phyloP scores from a whole-genome alignment of 1,140 invertebrate genomes.

The Drosophila grimshawi region DNA sequence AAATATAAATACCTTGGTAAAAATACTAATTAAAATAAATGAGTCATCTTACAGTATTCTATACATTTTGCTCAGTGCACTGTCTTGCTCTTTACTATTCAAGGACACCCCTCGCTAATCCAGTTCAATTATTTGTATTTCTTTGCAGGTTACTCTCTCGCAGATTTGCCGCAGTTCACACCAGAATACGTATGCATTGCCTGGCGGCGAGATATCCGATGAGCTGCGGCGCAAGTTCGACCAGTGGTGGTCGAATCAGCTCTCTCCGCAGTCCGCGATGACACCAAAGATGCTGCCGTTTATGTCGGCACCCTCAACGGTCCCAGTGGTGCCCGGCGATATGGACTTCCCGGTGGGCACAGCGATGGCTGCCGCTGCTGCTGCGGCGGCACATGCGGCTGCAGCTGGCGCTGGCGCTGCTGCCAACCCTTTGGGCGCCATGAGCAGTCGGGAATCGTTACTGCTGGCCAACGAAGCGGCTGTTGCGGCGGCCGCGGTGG shows the following conservation, averaged over 20 bases:
- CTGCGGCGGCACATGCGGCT: conserved; percentile 84
- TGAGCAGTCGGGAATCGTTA: conserved; percentile 79
- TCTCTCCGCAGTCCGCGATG: conserved; percentile 86
- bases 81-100: not conserved
- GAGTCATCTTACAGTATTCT: no score
- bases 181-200: conserved; percentile 85
- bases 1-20: no score
- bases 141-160: conserved; percentile 89
- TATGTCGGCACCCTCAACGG: conserved; percentile 70
- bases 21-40: no score
- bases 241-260: conserved; percentile 89
- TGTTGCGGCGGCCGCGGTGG: conserved; percentile 49
- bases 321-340: conserved; percentile 65
- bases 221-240: conserved; percentile 92
- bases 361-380: conserved; percentile 78
- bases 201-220: conserved; percentile 89
- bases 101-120: not conserved
- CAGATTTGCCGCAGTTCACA: conserved; percentile 90
- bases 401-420: conserved; percentile 85
- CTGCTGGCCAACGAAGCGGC: conserved; percentile 71
- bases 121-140: not conserved
- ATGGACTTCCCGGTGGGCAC: conserved; percentile 85
- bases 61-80: no score
- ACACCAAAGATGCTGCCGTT: conserved; percentile 84
- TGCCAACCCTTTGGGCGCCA: conserved; percentile 83